Evolutionary conservation across 2,888 invertebrate genomes (phyloP).

Genomic region (Aphodius granarius): DNA sequence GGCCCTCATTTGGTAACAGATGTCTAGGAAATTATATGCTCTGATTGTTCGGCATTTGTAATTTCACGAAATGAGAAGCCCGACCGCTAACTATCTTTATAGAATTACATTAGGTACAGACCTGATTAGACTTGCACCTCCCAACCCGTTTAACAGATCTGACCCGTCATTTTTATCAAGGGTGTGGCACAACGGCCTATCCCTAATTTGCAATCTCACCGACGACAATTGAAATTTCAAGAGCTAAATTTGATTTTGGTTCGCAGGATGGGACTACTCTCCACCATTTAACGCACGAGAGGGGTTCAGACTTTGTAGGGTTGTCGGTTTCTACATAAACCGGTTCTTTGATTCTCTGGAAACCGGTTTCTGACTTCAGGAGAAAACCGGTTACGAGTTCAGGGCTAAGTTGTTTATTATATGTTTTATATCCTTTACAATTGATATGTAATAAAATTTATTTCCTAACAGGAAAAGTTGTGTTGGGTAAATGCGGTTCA

Average conservation of each 20-base stretch:
- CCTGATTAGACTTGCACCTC: neutral
- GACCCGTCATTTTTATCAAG: neutral
- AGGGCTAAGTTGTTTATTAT: too few species aligned
- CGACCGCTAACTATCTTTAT: conserved; percentile 14
- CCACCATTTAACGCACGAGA: too few species aligned
- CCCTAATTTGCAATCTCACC: neutral
- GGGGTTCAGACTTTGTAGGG: too few species aligned
- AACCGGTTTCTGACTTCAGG: too few species aligned
- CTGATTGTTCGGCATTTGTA: conserved; percentile 7
- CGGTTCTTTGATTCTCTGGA: too few species aligned
- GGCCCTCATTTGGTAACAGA: conserved; percentile 6
- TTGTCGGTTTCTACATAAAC: too few species aligned
- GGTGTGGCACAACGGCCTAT: neutral
- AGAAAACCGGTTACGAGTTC: too few species aligned
- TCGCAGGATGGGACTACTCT: neutral
- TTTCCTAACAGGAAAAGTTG: neutral
- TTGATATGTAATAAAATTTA: too few species aligned
- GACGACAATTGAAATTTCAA: neutral
- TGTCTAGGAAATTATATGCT: conserved; percentile 12
- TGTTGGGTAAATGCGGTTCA: neutral
- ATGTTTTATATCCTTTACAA: too few species aligned
- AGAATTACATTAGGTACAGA: conserved; percentile 3
- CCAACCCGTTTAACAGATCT: neutral
- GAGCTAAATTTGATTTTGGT: neutral
- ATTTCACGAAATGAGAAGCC: conserved; percentile 6